Evolutionary conservation across 2,113 vertebrate genomes (phyloP).

Genomic region (Rhea americana): DNA sequence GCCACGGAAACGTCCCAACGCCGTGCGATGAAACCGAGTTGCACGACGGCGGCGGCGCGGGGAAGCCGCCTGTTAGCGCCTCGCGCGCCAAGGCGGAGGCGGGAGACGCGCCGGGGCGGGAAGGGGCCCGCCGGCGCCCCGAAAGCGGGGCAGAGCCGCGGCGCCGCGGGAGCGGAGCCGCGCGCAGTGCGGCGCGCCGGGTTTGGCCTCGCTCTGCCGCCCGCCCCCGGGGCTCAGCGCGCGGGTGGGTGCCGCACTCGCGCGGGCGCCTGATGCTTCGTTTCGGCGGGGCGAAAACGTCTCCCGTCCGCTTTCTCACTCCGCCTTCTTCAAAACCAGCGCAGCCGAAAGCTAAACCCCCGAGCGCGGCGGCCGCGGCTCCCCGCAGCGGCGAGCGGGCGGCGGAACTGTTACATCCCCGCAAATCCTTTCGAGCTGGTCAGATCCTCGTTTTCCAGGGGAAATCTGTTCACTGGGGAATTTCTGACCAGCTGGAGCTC

Average conservation of each 20-base stretch:
- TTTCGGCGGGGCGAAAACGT: neutral
- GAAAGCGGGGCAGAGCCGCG: too few species aligned
- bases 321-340: neutral
- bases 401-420: neutral
- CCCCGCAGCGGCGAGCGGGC: neutral
- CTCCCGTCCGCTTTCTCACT: rapidly evolving
- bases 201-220: too few species aligned
- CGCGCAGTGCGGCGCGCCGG: too few species aligned
- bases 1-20: neutral
- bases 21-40: neutral
- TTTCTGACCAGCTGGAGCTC: neutral
- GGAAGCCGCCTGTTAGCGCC: neutral
- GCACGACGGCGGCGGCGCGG: neutral
- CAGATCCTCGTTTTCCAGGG: neutral
- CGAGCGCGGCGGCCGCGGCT: neutral
- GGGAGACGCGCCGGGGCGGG: neutral
- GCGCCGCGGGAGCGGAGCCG: too few species aligned
- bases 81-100: neutral
- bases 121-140: neutral
- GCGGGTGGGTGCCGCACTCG: neutral
- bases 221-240: too few species aligned
- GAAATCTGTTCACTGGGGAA: neutral
- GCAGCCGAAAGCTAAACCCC: neutral
- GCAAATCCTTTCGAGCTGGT: neutral
- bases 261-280: neutral